Evolutionary conservation across 2,113 vertebrate genomes (phyloP).

Genomic region (Bostrychus sinensis): DNA sequence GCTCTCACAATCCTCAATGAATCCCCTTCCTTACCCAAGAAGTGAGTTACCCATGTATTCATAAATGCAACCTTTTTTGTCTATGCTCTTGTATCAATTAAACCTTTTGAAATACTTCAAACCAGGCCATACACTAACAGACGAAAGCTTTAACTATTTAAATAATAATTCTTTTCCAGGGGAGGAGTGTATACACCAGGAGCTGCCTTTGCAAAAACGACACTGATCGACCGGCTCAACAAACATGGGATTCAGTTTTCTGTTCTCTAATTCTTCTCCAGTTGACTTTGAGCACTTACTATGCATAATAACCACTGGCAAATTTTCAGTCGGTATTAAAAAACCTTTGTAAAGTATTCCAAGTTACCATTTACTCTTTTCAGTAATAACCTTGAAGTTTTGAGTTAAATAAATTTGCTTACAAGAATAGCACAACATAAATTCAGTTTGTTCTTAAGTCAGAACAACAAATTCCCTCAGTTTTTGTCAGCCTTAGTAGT

Average conservation of each 20-base stretch:
- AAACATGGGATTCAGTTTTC: slow-evolving; percentile 89
- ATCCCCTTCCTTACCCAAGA: slow-evolving; percentile 83
- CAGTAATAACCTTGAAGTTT: slow-evolving; percentile 23
- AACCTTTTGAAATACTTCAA: too few relatives aligned
- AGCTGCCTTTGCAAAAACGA: slow-evolving; percentile 90
- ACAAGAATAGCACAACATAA: slow-evolving; percentile 11
- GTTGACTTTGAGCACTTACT: slow-evolving; percentile 48
- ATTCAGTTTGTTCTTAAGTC: background rate
- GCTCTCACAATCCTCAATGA: slow-evolving; percentile 89
- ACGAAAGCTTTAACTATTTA: too few relatives aligned
- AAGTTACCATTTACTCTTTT: slow-evolving; percentile 11
- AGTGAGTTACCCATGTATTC: slow-evolving; percentile 74
- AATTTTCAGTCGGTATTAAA: slow-evolving; percentile 12
- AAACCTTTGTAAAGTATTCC: background rate
- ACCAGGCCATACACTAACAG: too few relatives aligned
- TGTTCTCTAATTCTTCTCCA: slow-evolving; percentile 71
- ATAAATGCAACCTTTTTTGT: background rate
- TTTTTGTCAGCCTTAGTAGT: background rate
- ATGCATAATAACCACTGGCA: slow-evolving; percentile 19
- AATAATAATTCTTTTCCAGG: slow-evolving; percentile 67
- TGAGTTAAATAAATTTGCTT: too few relatives aligned
- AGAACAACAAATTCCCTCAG: background rate
- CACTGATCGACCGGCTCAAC: slow-evolving; percentile 89
- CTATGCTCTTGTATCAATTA: too few relatives aligned
- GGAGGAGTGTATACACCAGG: slow-evolving; percentile 94